Evolutionary conservation across 2,888 invertebrate species (phyloP).

Genomic region (Sympetrum striolatum): DNA sequence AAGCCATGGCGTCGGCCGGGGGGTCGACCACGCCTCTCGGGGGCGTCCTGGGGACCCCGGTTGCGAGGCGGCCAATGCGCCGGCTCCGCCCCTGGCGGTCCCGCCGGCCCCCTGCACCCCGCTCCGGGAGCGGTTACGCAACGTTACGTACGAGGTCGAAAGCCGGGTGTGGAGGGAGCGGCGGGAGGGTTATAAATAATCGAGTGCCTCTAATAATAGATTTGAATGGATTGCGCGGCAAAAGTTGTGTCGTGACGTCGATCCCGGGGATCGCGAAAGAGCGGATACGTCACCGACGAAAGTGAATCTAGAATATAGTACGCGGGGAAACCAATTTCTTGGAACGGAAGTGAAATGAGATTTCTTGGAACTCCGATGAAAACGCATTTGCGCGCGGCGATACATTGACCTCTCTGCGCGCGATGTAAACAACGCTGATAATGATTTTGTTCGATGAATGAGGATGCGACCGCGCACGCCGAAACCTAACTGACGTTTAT

Average conservation of each 20-base stretch:
- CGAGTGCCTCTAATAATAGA: conserved; percentile 22
- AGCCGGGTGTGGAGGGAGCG: not conserved
- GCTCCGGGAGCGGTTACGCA: not conserved
- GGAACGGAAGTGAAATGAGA: too few relatives aligned
- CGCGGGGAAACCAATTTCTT: too few relatives aligned
- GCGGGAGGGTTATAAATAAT: conserved; percentile 18
- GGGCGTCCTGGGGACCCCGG: not conserved
- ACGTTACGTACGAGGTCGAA: not conserved
- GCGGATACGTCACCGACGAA: not conserved
- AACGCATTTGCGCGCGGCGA: too few relatives aligned
- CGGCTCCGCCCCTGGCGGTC: not conserved
- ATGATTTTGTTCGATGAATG: too few relatives aligned
- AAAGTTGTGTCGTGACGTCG: conserved; percentile 1
- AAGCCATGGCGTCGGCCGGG: not conserved
- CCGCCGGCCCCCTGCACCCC: not conserved
- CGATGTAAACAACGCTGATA: too few relatives aligned
- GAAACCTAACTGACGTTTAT: too few relatives aligned
- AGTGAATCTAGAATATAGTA: not conserved
- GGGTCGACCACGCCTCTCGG: not conserved
- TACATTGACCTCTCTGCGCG: too few relatives aligned
- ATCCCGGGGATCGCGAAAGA: not conserved
- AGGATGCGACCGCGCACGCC: too few relatives aligned
- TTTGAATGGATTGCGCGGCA: not conserved
- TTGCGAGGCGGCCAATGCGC: not conserved
- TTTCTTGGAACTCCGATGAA: too few relatives aligned